Evolutionary conservation across 2,797 vertebrate genomes (phyloP), one percentile per base, ranked within the genome.

Genomic region (Mionectes olivaceus): DNA sequence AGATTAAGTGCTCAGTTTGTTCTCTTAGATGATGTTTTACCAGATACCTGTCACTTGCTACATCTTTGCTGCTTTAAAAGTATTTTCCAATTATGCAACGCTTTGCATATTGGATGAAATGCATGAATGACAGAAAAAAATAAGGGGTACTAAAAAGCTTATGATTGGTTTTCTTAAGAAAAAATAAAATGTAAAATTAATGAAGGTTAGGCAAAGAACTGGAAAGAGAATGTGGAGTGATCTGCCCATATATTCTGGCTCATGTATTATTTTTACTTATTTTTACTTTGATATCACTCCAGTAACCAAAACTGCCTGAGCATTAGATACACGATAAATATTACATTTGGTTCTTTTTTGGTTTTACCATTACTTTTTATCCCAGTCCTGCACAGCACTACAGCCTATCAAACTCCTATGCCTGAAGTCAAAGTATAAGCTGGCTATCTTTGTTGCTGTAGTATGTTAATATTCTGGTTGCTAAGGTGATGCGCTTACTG

Each of bases 381-480:
- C 24, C 37, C 43, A 47, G 14, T 74, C 25, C 23, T 83, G 17
- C 67, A 70, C 27, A 82, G 27, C 55, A 46, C 47, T 82, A 28
- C 25, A 77, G 44, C 30, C 76, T n/a, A 37, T 24, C 82, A 64
- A 74, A 74, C 23, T 68, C 23, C 60, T 74, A 2, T 46, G 35
- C 21, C 41, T 76, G 55, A 82, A 78, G 92, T 37, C 74, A 47
- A 65, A 73, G 49, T 53, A 52, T 25, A 79, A 89, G 4, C 46
- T 67, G 64, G 64, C 33, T 87, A n/a, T 63, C 41, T 91, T 80
- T 56, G 21, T 73, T 87, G 32, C 52, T 82, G 78, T 43, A 69
- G n/a, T 56, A 70, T 67, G 78, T 83, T 85, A 87, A 94, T 87
- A 35, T 81, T 88, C 74, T 75, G 68, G 87, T 96, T 95, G 87